Percentiles rank a stretch among this genome's conserved stretches.
Evolutionary conservation across 1,140 invertebrate species (phyloP).

Genomic region (Heliothis subflexa): DNA sequence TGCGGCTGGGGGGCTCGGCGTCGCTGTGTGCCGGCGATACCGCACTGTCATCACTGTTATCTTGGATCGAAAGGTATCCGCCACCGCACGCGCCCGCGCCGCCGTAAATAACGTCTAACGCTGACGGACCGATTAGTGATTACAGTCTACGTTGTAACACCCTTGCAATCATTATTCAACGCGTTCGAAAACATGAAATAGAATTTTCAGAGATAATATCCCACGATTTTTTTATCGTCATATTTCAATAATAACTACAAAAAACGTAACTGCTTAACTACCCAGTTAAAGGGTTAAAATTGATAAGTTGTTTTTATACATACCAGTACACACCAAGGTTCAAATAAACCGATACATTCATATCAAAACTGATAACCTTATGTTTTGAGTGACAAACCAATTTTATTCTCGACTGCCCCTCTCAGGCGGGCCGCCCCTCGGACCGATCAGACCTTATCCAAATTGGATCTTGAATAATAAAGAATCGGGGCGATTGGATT

Average conservation of each 20-base stretch:
- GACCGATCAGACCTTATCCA: conserved; percentile 86
- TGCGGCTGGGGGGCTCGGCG: conserved; percentile 9
- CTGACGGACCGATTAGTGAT: conserved; percentile 36
- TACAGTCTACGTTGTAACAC: conserved; percentile 12
- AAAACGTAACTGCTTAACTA: neutral
- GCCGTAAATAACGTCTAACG: conserved; percentile 34
- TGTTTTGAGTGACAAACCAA: conserved; percentile 87
- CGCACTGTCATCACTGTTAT: conserved; percentile 46
- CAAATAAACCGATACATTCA: conserved; percentile 61
- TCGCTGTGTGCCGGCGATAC: conserved; percentile 54
- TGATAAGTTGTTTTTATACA: conserved; percentile 1
- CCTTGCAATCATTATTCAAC: conserved; percentile 13
- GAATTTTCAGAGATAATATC: no score
- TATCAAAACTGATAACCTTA: conserved; percentile 80
- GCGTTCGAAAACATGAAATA: neutral
- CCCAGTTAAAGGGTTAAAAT: conserved; percentile 4
- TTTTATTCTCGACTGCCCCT: conserved; percentile 85
- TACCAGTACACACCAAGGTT: neutral
- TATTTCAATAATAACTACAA: no score
- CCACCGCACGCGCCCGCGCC: conserved; percentile 11
- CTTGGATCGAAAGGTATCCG: conserved; percentile 15
- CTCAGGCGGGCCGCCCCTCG: conserved; percentile 63
- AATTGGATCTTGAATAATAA: conserved; percentile 88
- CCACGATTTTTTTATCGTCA: no score
- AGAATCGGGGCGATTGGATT: conserved; percentile 87